These are phyloP conservation scores for Heliconius nattereri DNA, from an alignment of 1,140 invertebrate genomes.

Conservation along the genomic window DNA sequence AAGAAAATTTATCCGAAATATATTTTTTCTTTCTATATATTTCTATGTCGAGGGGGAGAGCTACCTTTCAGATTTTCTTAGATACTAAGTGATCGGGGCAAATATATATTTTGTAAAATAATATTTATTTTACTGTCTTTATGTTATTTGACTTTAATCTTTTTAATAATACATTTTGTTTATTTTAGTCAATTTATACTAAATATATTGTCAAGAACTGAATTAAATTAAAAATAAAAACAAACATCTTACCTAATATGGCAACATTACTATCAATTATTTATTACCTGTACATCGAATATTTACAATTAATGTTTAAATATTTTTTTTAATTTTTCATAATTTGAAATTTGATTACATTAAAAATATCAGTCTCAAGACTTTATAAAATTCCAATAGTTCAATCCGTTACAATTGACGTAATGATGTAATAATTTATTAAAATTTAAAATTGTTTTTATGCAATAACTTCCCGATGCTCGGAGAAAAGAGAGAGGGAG, in stretches of 20 bases:
- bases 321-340: conserved; percentile 7
- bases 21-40: too few relatives aligned
- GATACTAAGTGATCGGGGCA: too few relatives aligned
- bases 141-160: too few relatives aligned
- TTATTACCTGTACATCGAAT: conserved; percentile 36
- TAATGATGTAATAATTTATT: conserved; percentile 11
- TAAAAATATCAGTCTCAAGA: conserved; percentile 37
- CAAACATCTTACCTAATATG: conserved; percentile 37
- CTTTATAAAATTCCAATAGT: conserved; percentile 22
- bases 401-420: conserved; percentile 27
- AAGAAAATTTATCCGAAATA: too few relatives aligned
- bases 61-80: too few relatives aligned
- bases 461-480: not conserved
- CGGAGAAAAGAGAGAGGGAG: not conserved
- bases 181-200: not conserved
- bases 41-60: too few relatives aligned
- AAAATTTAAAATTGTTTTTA: not conserved
- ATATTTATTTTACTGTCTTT: too few relatives aligned
- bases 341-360: conserved; percentile 19
- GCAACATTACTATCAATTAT: conserved; percentile 38
- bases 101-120: too few relatives aligned
- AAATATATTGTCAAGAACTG: not conserved
- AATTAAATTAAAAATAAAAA: not conserved
- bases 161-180: too few relatives aligned
- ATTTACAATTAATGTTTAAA: conserved; percentile 32